Evolutionary conservation across 2,888 invertebrate genomes (phyloP).

Genomic region (Cephalotes varians): DNA sequence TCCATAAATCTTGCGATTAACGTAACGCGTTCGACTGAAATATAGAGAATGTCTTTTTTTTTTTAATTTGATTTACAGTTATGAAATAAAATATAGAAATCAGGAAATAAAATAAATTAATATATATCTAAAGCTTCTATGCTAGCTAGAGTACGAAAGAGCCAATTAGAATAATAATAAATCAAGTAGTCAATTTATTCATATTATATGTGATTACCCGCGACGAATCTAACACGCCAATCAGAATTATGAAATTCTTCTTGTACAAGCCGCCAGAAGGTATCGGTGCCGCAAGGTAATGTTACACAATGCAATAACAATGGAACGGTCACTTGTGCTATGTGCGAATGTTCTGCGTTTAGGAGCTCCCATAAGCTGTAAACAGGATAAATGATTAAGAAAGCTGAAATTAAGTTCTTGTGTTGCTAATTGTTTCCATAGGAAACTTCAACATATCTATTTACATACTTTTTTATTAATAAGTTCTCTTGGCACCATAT

Average conservation of each 20-base stretch:
- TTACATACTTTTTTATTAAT: slow-evolving; percentile 94
- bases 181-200: background rate
- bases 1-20: slow-evolving; percentile 97
- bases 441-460: background rate
- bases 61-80: background rate
- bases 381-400: background rate
- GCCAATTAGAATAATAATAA: background rate
- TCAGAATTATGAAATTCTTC: slow-evolving; percentile 96
- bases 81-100: background rate
- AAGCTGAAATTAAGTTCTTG: background rate
- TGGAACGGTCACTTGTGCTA: slow-evolving; percentile 96
- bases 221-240: slow-evolving; percentile 96
- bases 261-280: slow-evolving; percentile 98
- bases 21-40: slow-evolving; percentile 95
- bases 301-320: slow-evolving; percentile 98
- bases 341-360: slow-evolving; percentile 97
- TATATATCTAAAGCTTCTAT: background rate
- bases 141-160: background rate
- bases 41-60: background rate
- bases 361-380: slow-evolving; percentile 96
- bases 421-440: background rate
- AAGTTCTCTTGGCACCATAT: slow-evolving; percentile 99
- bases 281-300: slow-evolving; percentile 96
- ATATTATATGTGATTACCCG: slow-evolving; percentile 86
- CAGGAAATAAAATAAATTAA: background rate